phyloP scores from a whole-genome alignment of 1,140 invertebrate genomes.

The Anastrepha obliqua region DNA sequence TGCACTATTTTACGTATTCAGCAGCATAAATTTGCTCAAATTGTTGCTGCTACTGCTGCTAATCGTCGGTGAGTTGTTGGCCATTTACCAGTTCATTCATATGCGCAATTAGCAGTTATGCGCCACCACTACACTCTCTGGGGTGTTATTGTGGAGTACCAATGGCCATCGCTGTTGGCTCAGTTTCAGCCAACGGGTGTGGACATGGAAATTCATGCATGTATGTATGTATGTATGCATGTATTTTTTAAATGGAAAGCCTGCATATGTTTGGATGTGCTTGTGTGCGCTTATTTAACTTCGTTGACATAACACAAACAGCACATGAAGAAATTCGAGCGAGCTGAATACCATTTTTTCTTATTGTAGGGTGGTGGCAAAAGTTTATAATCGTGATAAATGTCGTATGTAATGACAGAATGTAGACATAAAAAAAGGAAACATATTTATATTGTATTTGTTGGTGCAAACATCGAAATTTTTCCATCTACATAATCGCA shows the following conservation, averaged over 20 bases:
- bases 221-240: background rate
- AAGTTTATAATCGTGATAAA: slow-evolving; percentile 5
- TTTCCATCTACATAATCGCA: background rate
- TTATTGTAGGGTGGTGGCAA: background rate
- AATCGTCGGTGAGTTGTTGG: background rate
- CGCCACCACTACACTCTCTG: background rate
- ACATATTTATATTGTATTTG: background rate
- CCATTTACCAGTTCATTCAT: background rate
- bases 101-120: slow-evolving; percentile 2
- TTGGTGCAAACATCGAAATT: background rate
- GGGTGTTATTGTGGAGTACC: background rate
- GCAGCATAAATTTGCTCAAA: background rate
- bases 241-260: background rate
- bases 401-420: background rate
- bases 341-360: background rate
- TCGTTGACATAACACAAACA: background rate
- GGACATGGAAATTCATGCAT: background rate
- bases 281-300: background rate
- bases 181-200: background rate
- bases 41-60: background rate
- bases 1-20: background rate
- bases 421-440: background rate
- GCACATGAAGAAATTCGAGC: background rate
- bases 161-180: background rate
- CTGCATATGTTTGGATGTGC: background rate